Evolutionary conservation across 92 coral and sea anemone species (phyloP), one percentile per base, ranked within the genome.

Genomic region (Porites lobata): DNA sequence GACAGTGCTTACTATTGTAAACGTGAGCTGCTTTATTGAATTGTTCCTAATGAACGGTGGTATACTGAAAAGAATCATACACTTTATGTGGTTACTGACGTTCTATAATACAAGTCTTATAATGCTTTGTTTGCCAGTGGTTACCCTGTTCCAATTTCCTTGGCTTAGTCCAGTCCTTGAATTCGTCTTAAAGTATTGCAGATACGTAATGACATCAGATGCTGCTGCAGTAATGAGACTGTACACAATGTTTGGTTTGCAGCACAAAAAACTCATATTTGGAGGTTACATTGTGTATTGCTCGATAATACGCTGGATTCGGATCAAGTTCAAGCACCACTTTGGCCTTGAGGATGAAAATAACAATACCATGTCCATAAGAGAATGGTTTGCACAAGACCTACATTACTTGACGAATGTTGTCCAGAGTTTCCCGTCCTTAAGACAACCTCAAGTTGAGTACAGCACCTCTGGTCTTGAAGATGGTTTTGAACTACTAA

Each of bases 381-480:
- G 96, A 2, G 99, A 95, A 63, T 98, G 99, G 99, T 90, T 98
- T 58, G 84, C 95, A 67, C 98, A 98, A 74, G 99, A 98, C 76
- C 92, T 98, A 4, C 92, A 91, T 65, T 95, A 95, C 82, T 91
- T 98, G 57, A 94, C 90, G 58, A 92, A 91, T 52, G 88, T 90
- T 62, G 86, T 91, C 0, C 96, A 91, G 83, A 93, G 96, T 10
- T 94, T 98, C 65, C 91, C 89, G 59, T 90, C 96, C 17, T 85
- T 90, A 57, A 81, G 98, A 86, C 92, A 91, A 52, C 91, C 94
- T 9, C 95, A 92, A 38, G 82, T 89, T 53, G 91, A 95, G 78
- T 88, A 88, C 72, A 88, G 94, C 65, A 50, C 91, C n/a, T 66
- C 91, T 0, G 89, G 92, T n/a, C 92, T 92, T 56, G 99, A 95